Conservation (phyloP, 2,113 vertebrate species). For the Onychostoma macrolepis region DNA sequence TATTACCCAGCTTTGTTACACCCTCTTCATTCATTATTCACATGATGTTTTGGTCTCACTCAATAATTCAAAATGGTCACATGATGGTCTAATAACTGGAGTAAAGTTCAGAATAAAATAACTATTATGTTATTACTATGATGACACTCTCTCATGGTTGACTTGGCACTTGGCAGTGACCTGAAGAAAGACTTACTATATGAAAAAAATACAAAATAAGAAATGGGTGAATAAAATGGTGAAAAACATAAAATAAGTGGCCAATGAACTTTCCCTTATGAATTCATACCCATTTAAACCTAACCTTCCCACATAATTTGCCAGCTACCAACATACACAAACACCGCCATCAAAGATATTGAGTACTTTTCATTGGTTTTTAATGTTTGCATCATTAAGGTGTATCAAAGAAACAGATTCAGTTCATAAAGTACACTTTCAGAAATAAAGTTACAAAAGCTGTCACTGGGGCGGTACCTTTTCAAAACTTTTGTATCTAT, state of each 20-base stretch:
- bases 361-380: background rate
- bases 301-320: background rate
- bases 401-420: background rate
- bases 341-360: background rate
- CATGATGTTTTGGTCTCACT: conserved; percentile 65
- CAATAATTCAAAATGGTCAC: conserved; percentile 67
- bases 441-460: no score
- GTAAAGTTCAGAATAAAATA: conserved; percentile 33
- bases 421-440: background rate
- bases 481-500: no score
- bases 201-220: background rate
- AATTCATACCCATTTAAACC: background rate
- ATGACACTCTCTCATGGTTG: background rate
- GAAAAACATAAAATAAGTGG: background rate
- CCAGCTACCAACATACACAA: background rate
- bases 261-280: background rate
- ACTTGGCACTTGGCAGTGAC: no score
- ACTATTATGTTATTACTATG: background rate
- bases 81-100: conserved; percentile 52
- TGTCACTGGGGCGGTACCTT: no score
- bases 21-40: conserved; percentile 67
- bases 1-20: conserved; percentile 59
- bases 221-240: background rate
- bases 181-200: background rate
- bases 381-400: background rate